Base-by-base conservation (phyloP, 2,888 invertebrate species). In the Hedychridium roseum region DNA sequence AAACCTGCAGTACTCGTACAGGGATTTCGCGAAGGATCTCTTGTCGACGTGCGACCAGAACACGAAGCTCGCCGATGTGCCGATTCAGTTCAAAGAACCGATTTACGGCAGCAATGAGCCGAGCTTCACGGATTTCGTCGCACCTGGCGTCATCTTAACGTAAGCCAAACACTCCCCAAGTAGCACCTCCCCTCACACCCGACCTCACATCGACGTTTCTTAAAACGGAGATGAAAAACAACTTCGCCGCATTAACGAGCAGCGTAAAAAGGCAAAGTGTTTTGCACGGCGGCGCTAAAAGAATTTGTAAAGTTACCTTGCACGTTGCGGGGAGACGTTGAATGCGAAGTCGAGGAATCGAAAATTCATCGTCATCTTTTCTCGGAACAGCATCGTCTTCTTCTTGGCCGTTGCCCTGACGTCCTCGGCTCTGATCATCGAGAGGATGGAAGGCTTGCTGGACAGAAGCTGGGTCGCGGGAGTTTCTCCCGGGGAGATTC, bases 391-490 rank as follows among this genome's bases (percentile, higher is more conserved):
- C 30, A 95, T 96, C 79, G 95, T 95, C 2, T 97, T 95, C 84
- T 95, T 97, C 86, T 85, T 96, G 83, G 95, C 97, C 39, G 94
- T 96, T 5, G 96, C 96, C 0, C 80, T 97, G 55, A 97, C 97
- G 1, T 94, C 96, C 0, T 91, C 96, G 1, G 92, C 92, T 1
- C 83, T 95, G 59, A 94, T 94, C 66, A 92, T 93, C 70, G 94
- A 94, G 78, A 85, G 93, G 66, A 94, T 91, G 83, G 94, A 94
- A 80, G 94, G 97, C 2, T 82, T 96, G 21, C 80, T 97, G 66
- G 96, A 96, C 82, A 83, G 97, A 57, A 94, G 94, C 43, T 92
- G 94, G 89, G 95, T 95, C 27, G 94, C 96, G 31, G 96, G 96
- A 50, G 95, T 97, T 28, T 87, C 91, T 0, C 92, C 94, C 0